A percentile compares a stretch with the other conserved stretches of the same genome.
Evolutionary conservation across 2,888 invertebrate genomes (phyloP).

Genomic region (Eustalomyia histrio): DNA sequence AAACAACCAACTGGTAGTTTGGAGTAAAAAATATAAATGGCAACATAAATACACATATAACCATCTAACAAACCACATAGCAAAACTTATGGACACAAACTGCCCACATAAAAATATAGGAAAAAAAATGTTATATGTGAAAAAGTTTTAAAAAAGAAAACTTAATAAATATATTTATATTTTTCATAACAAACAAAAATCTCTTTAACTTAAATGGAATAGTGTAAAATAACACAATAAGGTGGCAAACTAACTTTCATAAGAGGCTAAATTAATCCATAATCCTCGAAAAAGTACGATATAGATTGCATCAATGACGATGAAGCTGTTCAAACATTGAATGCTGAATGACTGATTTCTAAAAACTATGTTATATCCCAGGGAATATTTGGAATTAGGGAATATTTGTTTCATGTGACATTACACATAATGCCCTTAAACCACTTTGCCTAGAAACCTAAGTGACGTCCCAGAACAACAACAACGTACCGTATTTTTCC

Average conservation of each 20-base stretch:
- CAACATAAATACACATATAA: conserved; percentile 10
- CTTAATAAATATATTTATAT: not conserved
- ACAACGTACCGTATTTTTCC: too few species aligned
- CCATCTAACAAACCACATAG: conserved; percentile 28
- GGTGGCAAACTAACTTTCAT: not conserved
- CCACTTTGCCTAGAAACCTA: too few species aligned
- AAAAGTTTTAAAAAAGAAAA: not conserved
- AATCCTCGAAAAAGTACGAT: too few species aligned
- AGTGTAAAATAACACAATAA: not conserved
- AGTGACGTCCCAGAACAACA: too few species aligned
- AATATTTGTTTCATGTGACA: too few species aligned
- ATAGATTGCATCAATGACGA: too few species aligned
- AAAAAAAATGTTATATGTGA: not conserved
- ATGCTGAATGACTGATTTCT: too few species aligned
- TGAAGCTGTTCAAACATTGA: too few species aligned
- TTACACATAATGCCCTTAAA: too few species aligned
- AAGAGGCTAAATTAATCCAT: too few species aligned
- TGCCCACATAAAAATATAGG: conserved; percentile 42
- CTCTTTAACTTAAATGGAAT: conserved; percentile 4
- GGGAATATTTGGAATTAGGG: too few species aligned
- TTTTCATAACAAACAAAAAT: conserved; percentile 4
- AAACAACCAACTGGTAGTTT: not conserved
- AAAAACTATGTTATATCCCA: too few species aligned
- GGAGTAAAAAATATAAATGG: not conserved
- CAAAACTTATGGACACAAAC: conserved; percentile 53